Evolutionary conservation across 1,140 invertebrate genomes (phyloP), one percentile per base, ranked within the genome.

Genomic region (Metopolophium dirhodum): DNA sequence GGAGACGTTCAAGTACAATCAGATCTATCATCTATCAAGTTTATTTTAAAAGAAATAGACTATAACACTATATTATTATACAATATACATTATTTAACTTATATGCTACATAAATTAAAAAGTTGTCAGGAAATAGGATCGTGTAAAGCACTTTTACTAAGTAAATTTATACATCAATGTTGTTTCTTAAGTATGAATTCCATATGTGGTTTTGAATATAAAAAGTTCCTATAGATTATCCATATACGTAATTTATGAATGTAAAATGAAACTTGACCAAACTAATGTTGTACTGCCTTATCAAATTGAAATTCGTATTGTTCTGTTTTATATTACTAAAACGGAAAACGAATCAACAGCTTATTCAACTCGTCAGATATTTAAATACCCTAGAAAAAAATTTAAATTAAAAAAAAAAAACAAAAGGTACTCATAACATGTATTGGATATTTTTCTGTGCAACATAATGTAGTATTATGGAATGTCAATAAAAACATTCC

Each of bases 11-110:
- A 26, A 47, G 4, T 86, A 30, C 11, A 47, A 47, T 47, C 11
- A 77, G 51, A 77, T 77, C 30, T 77, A 77, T n/a, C n/a, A n/a
- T 77, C 14, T 77, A 86, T 30, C n/a, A n/a, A 85, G 83, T 85
- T 26, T 30, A 45, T 85, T 85, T 41, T 1, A 11, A 85, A 85
- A 85, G 9, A 45, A 85, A 85, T 85, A 45, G 1, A 85, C 83
- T 41, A 35, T 35, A 83, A 37, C 20, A 41, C 41, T 41, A 41
- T 4, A 41, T 2, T 41, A 37, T 37, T 37, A 41, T 41, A 41
- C 41, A 37, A 22, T 23, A 23, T 83, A 23, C 3, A 37, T 83
- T 83, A 83, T 83, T 83, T 35, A 20, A 23, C 35, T 37, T 83
- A 23, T 83, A 37, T 37, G 22, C 22, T 18, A n/a, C 30, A 77